Evolutionary conservation across 1,140 invertebrate species (phyloP).

Genomic region (Drosophila pseudoobscura): DNA sequence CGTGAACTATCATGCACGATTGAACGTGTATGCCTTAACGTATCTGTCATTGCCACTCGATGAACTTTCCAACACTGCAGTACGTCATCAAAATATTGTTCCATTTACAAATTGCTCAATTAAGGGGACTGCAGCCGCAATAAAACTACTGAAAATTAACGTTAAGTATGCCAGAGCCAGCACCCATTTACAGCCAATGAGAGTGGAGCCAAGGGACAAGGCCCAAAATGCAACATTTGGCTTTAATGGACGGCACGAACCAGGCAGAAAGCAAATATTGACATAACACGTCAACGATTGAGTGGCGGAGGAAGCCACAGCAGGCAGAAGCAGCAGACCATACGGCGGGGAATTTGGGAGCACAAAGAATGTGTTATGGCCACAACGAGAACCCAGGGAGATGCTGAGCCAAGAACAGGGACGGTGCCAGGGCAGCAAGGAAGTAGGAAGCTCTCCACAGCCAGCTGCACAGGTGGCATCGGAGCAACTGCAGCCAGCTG

Average conservation of each 20-base stretch:
- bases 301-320: constrained; percentile 21
- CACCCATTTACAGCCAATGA: neutral
- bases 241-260: neutral
- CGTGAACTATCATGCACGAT: neutral
- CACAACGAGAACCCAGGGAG: constrained; percentile 41
- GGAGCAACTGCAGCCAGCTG: constrained; percentile 70
- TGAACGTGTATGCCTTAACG: neutral
- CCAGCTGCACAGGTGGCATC: constrained; percentile 24
- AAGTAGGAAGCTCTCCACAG: constrained; percentile 45
- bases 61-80: constrained; percentile 38
- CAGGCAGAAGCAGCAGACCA: constrained; percentile 14
- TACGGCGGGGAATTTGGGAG: constrained; percentile 24
- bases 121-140: constrained; percentile 22
- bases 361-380: constrained; percentile 68
- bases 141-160: constrained; percentile 1
- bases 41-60: constrained; percentile 10
- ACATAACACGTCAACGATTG: constrained; percentile 77
- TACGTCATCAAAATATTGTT: constrained; percentile 68
- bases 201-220: neutral
- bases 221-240: constrained; percentile 31
- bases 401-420: constrained; percentile 10
- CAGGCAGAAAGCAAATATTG: constrained; percentile 58
- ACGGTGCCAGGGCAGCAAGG: constrained; percentile 11
- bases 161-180: constrained; percentile 9
- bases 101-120: constrained; percentile 51